Conservation (phyloP, 2,888 invertebrate species). For the Microctonus brassicae region DNA sequence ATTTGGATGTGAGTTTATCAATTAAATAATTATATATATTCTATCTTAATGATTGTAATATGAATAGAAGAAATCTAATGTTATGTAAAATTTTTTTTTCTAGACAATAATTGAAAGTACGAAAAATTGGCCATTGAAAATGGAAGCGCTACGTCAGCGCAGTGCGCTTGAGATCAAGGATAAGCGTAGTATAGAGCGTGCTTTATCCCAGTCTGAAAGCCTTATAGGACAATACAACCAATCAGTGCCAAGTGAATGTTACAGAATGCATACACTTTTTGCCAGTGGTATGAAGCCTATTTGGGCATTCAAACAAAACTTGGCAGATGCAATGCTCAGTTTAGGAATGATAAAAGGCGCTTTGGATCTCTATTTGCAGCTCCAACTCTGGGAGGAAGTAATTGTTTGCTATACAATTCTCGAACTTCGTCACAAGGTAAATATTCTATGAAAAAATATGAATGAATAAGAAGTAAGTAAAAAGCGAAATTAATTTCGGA, state of each 20-base stretch:
- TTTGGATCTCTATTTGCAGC: slow-evolving; percentile 80
- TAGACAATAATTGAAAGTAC: slow-evolving; percentile 67
- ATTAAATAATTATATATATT: not conserved
- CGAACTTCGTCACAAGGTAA: slow-evolving; percentile 85
- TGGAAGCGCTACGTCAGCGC: slow-evolving; percentile 81
- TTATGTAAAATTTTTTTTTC: too few relatives aligned
- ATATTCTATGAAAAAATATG: not conserved
- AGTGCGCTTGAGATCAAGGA: slow-evolving; percentile 83
- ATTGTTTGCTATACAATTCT: slow-evolving; percentile 91
- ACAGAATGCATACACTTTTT: slow-evolving; percentile 76
- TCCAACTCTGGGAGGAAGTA: slow-evolving; percentile 93
- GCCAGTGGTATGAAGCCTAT: slow-evolving; percentile 79
- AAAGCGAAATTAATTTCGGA: not conserved
- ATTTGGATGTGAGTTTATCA: slow-evolving; percentile 71
- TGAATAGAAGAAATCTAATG: not conserved
- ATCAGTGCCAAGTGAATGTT: slow-evolving; percentile 66
- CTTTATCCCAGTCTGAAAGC: slow-evolving; percentile 88
- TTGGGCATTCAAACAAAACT: slow-evolving; percentile 83
- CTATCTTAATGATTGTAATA: not conserved
- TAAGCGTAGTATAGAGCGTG: slow-evolving; percentile 87
- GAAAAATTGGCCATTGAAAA: slow-evolving; percentile 79
- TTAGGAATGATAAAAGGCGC: slow-evolving; percentile 89
- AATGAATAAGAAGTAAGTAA: not conserved
- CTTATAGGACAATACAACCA: slow-evolving; percentile 75
- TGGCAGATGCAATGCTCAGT: slow-evolving; percentile 84